Base-by-base conservation (phyloP, 1,140 invertebrate species). In the Parapsyche elsis region DNA sequence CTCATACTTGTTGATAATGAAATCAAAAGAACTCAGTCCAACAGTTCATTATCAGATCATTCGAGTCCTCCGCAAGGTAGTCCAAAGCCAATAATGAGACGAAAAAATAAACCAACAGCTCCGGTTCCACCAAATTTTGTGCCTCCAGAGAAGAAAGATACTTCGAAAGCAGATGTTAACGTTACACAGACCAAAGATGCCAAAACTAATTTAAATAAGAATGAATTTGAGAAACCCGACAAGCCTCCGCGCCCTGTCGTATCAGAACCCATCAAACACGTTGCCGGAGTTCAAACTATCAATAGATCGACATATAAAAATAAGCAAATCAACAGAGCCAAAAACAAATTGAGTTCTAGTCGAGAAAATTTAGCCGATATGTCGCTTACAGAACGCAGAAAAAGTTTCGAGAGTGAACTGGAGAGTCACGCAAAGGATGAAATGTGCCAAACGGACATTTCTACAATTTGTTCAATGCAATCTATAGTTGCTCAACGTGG, bases 51-150 rank as follows among this genome's bases (percentile, higher is more conserved):
- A 1, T 92, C 91, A 5, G 91, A 92, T 84, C 88, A 90, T 75
- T 91, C 90, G 82, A 91, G 90, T 86, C 93, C 92, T 82, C 91
- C 92, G 10, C 92, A 92, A 19, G 92, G 92, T 9, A 94, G 93
- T 85, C 93, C 94, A 23, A 94, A 94, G 84, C 93, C 93, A 5
- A 92, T 92, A 67, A 88, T 91, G 61, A 89, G 94, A 49, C 88
- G 92, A 83, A 94, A 94, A 86, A 94, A 93, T 78, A 93, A 93
- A 84, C 91, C 92, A 1, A 83, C 87, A 5, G 92, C 93, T 0
- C 93, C 93, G 0, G 92, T 91, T 2, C 92, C 93, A 45, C 93
- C 93, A 0, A 89, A 88, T 75, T 89, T 89, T 76, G 87, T 87
- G 38, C 86, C 87, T 10, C 86, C 87, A 9, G 86, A 89, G 83